Base-by-base conservation (phyloP, 2,113 vertebrate genomes). In the Mobula birostris region DNA sequence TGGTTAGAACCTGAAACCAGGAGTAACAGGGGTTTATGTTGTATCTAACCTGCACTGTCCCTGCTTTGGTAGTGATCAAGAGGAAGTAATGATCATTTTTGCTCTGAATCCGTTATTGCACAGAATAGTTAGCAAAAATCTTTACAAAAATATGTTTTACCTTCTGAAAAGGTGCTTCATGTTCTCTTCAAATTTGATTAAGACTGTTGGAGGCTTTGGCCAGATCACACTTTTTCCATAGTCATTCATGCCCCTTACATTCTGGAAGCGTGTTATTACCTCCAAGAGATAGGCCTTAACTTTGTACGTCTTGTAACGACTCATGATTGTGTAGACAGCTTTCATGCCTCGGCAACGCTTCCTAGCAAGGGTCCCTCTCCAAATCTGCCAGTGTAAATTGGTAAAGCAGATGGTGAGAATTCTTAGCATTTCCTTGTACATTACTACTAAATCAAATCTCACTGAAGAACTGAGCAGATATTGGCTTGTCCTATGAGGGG, bases 281-380 rank as follows among this genome's bases (percentile, higher is more conserved):
- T 98, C 98, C 72, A 95, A 95, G 96, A 99, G 97, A 95, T 99
- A 97, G 0, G 97, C 95, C 17, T 97, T 98, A 94, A 99, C 97
- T 95, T 98, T 99, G 97, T 98, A 97, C 92, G 97, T 96, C 95
- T 97, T 97, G 95, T 97, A 99, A 94, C 95, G 96, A n/a, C 96
- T 96, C 98, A 99, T 98, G 96, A 99, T 98, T 95, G 96, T 32
- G 94, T 98, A 98, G 94, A 98, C 92, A 0, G 98, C 98, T 0
- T 96, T 96, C 95, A 99, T 96, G 1, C 95, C 94, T 0, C 96
- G 96, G 95, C 98, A 99, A 2, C 95, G 96, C 95, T 95, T 95
- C 0, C 98, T 97, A 0, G 98, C 98, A 94, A 99, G 95, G 0
- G 98, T 97, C 0, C 98, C 98, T 0, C 98, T 97, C 98, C 98